These are phyloP conservation scores for Stegana nigrithorax DNA, from an alignment of 2,888 invertebrate genomes.

Conservation along the genomic window DNA sequence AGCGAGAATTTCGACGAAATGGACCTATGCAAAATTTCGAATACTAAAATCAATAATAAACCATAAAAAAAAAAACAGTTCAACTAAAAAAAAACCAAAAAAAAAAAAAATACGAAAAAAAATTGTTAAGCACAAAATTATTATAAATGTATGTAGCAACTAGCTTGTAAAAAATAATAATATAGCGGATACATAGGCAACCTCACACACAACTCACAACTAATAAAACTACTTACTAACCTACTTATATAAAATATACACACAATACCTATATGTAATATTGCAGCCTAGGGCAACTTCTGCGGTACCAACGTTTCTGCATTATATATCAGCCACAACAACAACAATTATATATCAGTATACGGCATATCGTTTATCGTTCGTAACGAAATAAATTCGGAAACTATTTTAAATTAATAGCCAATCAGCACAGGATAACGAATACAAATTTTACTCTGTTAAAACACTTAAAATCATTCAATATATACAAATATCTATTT, in stretches of 20 bases:
- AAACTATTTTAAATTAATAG: background rate
- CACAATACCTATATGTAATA: too few relatives aligned
- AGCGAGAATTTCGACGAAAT: slow-evolving; percentile 65
- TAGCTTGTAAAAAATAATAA: too few relatives aligned
- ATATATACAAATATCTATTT: too few relatives aligned
- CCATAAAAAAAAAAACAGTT: slow-evolving; percentile 17
- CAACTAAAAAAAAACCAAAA: slow-evolving; percentile 23
- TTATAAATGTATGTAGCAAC: slow-evolving; percentile 21
- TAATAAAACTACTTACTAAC: too few relatives aligned
- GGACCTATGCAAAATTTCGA: slow-evolving; percentile 51
- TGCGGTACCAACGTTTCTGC: slow-evolving; percentile 32
- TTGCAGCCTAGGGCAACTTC: too few relatives aligned
- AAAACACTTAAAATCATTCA: too few relatives aligned
- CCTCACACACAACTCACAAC: slow-evolving; percentile 45
- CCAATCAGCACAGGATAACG: background rate
- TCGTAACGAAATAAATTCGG: slow-evolving; percentile 16
- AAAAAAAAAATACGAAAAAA: slow-evolving; percentile 27
- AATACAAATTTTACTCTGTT: background rate
- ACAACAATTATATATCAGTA: slow-evolving; percentile 42
- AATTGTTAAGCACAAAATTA: slow-evolving; percentile 26
- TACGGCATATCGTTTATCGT: slow-evolving; percentile 40
- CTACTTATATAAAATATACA: too few relatives aligned
- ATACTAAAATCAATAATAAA: slow-evolving; percentile 52
- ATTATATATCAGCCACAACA: background rate
- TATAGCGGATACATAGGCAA: too few relatives aligned